Evolutionary conservation across 2,113 vertebrate species (phyloP).

Genomic region (Cardinalis cardinalis): DNA sequence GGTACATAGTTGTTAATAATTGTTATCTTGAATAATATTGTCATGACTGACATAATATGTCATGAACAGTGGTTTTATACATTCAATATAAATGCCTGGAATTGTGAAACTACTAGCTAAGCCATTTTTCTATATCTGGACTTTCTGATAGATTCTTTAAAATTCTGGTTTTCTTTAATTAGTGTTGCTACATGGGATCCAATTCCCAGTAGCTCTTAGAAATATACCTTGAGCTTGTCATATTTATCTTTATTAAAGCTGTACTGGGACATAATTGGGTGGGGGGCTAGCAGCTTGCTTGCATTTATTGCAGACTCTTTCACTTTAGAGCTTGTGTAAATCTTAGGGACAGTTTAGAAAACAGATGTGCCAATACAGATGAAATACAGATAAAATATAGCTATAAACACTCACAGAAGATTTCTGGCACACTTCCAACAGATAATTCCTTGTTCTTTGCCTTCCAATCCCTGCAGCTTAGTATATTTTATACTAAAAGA

Average conservation of each 20-base stretch:
- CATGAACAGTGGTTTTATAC: not conserved
- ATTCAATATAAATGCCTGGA: not conserved
- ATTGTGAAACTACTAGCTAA: not conserved
- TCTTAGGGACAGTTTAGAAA: not conserved
- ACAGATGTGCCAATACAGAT: not conserved
- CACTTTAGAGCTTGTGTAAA: not conserved
- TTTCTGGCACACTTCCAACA: not conserved
- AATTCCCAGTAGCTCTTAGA: not conserved
- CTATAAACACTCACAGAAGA: not conserved
- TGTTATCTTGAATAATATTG: not conserved
- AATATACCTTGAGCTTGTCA: not conserved
- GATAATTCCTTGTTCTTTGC: not conserved
- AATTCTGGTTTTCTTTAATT: not conserved
- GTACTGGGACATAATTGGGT: not conserved
- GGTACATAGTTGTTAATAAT: not conserved
- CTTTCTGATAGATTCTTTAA: not conserved
- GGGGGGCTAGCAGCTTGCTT: fast-evolving
- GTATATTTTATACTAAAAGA: not conserved
- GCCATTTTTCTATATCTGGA: not conserved
- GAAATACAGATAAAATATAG: not conserved
- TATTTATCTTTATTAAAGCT: not conserved
- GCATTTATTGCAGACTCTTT: not conserved
- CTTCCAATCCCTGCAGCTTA: not conserved
- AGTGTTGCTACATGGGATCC: not conserved
- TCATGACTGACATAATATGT: not conserved